phyloP scores from a whole-genome alignment of 53 echinoderm and acorn worm genomes.

The Actinopyga echinites region DNA sequence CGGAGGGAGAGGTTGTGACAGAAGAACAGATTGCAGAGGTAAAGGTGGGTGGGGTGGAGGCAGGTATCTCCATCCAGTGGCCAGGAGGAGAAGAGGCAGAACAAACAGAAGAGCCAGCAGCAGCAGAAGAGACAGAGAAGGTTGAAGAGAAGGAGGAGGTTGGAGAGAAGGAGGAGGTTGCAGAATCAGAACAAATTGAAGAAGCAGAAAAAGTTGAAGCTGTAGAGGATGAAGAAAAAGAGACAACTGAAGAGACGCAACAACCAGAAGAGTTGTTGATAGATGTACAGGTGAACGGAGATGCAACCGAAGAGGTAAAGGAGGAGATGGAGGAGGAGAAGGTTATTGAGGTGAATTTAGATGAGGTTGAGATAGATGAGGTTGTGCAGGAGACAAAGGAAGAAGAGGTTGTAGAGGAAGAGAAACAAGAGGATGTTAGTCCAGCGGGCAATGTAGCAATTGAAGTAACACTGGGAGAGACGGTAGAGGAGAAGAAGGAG shows the following conservation, averaged over 20 bases:
- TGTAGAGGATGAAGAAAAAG: not conserved
- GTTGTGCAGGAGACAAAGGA: not conserved
- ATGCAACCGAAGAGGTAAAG: not conserved
- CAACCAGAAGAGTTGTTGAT: not conserved
- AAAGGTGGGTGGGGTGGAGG: slow-evolving; percentile 24
- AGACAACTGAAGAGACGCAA: not conserved
- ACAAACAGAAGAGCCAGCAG: not conserved
- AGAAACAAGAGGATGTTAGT: not conserved
- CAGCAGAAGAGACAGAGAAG: not conserved
- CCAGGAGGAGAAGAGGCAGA: not conserved
- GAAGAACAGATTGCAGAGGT: slow-evolving; percentile 32
- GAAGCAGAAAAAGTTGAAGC: not conserved
- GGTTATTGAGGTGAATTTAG: not conserved
- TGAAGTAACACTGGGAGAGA: slow-evolving; percentile 29
- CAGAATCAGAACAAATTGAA: not conserved
- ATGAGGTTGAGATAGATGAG: not conserved
- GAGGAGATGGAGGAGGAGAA: not conserved
- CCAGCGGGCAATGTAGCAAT: slow-evolving; percentile 36
- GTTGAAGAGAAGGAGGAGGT: not conserved
- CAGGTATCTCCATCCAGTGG: slow-evolving; percentile 18
- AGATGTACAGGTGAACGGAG: not conserved
- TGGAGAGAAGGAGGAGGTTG: not conserved
- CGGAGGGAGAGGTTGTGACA: slow-evolving; percentile 9
- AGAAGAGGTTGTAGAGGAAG: not conserved
- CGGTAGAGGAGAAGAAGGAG: not conserved